Evolutionary conservation across 2,888 invertebrate genomes (phyloP).

Genomic region (Spatulosminthurus flaviceps): DNA sequence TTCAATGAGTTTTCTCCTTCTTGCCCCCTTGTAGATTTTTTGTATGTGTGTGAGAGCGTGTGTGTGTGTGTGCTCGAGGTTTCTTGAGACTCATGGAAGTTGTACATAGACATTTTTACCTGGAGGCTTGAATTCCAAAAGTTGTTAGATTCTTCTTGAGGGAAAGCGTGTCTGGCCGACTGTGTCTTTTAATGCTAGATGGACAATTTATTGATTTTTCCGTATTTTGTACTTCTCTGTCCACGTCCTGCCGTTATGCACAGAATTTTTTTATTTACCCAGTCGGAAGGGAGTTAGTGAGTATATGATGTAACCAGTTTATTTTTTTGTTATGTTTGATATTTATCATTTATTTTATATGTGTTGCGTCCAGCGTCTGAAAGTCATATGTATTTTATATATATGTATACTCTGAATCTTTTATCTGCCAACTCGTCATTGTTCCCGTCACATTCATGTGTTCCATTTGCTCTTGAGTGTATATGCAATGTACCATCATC

Average conservation of each 20-base stretch:
- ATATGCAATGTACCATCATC: slow-evolving; percentile 35
- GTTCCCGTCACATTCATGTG: slow-evolving; percentile 30
- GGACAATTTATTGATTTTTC: slow-evolving; percentile 48
- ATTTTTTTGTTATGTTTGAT: too few species aligned
- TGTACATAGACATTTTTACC: slow-evolving; percentile 32
- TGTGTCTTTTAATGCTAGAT: slow-evolving; percentile 43
- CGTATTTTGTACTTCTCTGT: slow-evolving; percentile 45
- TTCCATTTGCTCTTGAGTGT: slow-evolving; percentile 40
- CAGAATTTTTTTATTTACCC: slow-evolving; percentile 29
- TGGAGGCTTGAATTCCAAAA: slow-evolving; percentile 42
- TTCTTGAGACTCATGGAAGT: neutral
- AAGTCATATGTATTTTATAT: slow-evolving; percentile 43
- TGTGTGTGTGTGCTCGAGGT: too few species aligned
- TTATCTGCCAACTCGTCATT: slow-evolving; percentile 47
- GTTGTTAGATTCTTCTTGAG: slow-evolving; percentile 36
- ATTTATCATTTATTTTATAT: slow-evolving; percentile 32
- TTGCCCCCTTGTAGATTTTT: neutral
- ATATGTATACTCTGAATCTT: slow-evolving; percentile 41
- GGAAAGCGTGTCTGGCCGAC: slow-evolving; percentile 6
- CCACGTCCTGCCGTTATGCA: slow-evolving; percentile 43
- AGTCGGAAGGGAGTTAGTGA: slow-evolving; percentile 12
- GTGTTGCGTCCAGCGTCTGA: slow-evolving; percentile 38
- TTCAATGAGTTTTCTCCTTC: slow-evolving; percentile 19
- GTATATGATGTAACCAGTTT: slow-evolving; percentile 33
- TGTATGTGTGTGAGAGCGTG: too few species aligned